Conservation (phyloP, 2,113 vertebrate species). For the Saiga tatarica region DNA sequence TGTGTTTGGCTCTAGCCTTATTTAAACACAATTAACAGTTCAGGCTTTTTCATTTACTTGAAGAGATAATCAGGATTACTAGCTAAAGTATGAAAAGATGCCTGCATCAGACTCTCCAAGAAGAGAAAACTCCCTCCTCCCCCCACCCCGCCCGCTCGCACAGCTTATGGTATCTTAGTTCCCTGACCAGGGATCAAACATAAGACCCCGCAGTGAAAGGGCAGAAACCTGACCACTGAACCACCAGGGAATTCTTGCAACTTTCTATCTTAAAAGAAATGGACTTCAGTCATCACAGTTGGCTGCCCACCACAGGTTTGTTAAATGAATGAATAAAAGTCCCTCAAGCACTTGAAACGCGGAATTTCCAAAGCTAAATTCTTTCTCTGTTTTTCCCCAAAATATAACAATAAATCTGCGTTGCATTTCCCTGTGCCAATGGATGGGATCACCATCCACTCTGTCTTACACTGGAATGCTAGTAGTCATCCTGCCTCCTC, state of each 20-base stretch:
- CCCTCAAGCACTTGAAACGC: not conserved
- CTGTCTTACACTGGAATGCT: not conserved
- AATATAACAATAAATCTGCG: not conserved
- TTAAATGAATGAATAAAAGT: not conserved
- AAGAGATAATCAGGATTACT: not conserved
- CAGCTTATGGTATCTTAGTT: not conserved
- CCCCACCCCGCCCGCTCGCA: rapidly evolving
- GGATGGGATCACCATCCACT: not conserved
- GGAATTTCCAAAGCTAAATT: slow-evolving; percentile 4
- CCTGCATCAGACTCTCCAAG: not conserved
- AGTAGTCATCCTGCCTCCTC: not conserved
- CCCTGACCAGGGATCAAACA: not conserved
- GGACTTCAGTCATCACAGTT: not conserved
- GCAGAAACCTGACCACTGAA: not conserved
- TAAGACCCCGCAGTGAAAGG: not conserved
- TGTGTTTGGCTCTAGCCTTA: not conserved
- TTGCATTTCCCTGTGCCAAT: not conserved
- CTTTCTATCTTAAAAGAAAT: not conserved
- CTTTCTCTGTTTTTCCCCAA: not conserved
- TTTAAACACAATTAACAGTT: slow-evolving; percentile 31
- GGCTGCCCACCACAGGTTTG: not conserved
- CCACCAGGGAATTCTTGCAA: not conserved
- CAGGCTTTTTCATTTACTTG: not conserved
- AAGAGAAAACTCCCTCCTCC: not conserved
- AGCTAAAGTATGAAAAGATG: not conserved